phyloP scores from a whole-genome alignment of 2,888 invertebrate species.

The Crepidodera aurea region DNA sequence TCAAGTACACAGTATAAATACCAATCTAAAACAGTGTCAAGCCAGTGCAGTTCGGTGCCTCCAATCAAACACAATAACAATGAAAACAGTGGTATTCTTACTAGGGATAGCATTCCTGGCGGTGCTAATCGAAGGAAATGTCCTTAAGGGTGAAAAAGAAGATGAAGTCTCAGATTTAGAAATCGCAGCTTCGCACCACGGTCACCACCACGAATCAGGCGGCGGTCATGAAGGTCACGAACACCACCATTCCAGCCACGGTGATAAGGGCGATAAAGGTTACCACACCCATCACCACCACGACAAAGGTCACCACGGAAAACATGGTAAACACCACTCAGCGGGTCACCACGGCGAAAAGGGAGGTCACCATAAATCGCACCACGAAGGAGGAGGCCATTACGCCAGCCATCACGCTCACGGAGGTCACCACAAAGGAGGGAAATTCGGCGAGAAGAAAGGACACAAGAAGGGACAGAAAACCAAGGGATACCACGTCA shows the following conservation, averaged over 20 bases:
- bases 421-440: conserved; percentile 80
- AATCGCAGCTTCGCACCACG: conserved; percentile 58
- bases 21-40: conserved; percentile 26
- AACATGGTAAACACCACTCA: conserved; percentile 79
- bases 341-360: conserved; percentile 80
- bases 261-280: conserved; percentile 82
- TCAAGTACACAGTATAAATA: conserved; percentile 50
- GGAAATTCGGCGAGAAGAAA: conserved; percentile 82
- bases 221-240: conserved; percentile 76
- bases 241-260: conserved; percentile 74
- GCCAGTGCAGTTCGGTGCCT: conserved; percentile 40
- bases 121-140: conserved; percentile 42
- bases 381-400: conserved; percentile 79
- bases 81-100: conserved; percentile 54
- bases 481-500: conserved; percentile 84
- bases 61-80: conserved; percentile 41
- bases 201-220: conserved; percentile 69
- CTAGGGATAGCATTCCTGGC: conserved; percentile 46
- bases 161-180: conserved; percentile 41
- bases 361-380: conserved; percentile 81
- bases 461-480: conserved; percentile 87
- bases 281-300: conserved; percentile 76
- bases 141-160: conserved; percentile 30
- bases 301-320: conserved; percentile 81
- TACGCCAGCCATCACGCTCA: conserved; percentile 80